Conservation (phyloP, 2,113 vertebrate genomes). For the Pangasianodon gigas region DNA sequence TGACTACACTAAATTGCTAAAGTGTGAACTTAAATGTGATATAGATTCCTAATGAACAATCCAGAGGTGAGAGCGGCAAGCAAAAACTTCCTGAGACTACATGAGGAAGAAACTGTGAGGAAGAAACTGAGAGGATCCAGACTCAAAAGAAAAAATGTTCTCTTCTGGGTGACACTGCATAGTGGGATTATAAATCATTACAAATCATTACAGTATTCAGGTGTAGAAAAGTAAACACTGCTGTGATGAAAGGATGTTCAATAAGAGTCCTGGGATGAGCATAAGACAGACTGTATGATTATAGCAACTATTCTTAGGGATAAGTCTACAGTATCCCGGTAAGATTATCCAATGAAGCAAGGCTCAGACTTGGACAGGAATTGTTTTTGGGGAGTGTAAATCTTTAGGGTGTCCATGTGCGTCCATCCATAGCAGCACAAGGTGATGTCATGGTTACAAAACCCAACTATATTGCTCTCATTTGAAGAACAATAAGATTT, state of each 20-base stretch:
- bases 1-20: neutral
- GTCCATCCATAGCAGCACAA: neutral
- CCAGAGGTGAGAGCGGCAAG: neutral
- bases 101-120: neutral
- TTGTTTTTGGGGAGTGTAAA: neutral
- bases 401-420: neutral
- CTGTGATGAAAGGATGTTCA: too few relatives aligned
- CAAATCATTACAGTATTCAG: too few relatives aligned
- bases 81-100: neutral
- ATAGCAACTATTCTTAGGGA: neutral
- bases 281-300: neutral
- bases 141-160: neutral
- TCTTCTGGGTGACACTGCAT: neutral
- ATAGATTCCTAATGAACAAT: neutral
- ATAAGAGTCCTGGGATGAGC: neutral
- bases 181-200: too few relatives aligned
- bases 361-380: neutral
- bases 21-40: neutral
- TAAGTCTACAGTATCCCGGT: neutral
- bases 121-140: neutral
- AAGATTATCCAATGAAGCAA: neutral
- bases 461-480: neutral
- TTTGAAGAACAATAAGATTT: neutral
- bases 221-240: too few relatives aligned
- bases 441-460: neutral